Base-by-base conservation (phyloP, 2,888 invertebrate genomes). In the Idaea dimidiata region DNA sequence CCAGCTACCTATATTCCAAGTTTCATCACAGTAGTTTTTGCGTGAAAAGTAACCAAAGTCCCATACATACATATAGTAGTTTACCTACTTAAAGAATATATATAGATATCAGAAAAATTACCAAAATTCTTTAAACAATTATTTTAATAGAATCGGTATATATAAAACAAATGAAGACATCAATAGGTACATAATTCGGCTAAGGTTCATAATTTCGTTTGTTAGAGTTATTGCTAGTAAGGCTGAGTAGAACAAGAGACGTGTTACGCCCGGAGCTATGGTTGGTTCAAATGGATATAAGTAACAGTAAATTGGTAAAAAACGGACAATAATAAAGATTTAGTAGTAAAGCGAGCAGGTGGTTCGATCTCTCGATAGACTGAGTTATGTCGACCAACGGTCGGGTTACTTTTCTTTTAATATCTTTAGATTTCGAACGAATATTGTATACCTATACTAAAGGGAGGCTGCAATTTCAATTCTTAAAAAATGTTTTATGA, bases 251-350 rank as follows among this genome's bases (percentile, higher is more conserved):
- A 17, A 17, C 17, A 17, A 54, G 54, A 54, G 58, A 66, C 70
- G 72, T 61, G 65, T 66, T 66, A 63, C 72, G 78, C 73, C 71
- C 56, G 64, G 57, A 68, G 70, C 69, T 67, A 75, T 77, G 71
- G 74, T 75, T 74, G 74, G 72, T 66, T 74, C 73, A 71, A 71
- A 70, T 69, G 66, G 67, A 68, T 72, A 69, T 86, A 43, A 43
- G 43, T 43, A 88, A 87, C 86, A 82, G 87, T 86, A 83, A 84
- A 86, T 79, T 78, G 78, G 77, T 81, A 84, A 86, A 84, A 85
- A 86, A 81, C 75, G 74, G 75, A 79, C 82, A 84, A 86, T 86
- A 87, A 86, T 83, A 81, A 87, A 86, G 86, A 87, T 88, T 87
- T 88, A 88, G 83, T 82, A 81, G 78, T 77, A 77, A 72, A 74